Conservation (phyloP, 2,888 invertebrate species). For the Leptopilina myrica region DNA sequence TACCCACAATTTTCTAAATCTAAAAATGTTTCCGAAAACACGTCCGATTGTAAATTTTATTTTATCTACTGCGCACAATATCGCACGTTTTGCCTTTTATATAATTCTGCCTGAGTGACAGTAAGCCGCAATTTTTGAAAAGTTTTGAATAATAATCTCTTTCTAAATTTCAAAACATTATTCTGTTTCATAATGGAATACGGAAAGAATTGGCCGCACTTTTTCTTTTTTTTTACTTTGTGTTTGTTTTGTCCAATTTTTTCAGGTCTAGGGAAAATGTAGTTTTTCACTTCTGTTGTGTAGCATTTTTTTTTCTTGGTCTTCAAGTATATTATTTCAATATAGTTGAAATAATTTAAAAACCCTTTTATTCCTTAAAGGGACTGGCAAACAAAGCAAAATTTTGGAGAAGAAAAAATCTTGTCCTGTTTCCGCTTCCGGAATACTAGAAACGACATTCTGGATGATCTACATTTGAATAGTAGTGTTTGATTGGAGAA, state of each 20-base stretch:
- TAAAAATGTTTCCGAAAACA: background rate
- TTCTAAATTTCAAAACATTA: too few species aligned
- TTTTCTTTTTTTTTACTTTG: too few species aligned
- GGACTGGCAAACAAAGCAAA: background rate
- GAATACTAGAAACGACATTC: slow-evolving; percentile 31
- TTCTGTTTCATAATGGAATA: too few species aligned
- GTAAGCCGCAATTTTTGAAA: slow-evolving; percentile 7
- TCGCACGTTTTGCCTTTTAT: background rate
- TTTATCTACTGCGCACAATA: background rate
- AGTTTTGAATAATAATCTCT: background rate
- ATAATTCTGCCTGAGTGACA: background rate
- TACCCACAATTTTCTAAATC: slow-evolving; percentile 59
- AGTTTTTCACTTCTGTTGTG: too few species aligned
- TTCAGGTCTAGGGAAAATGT: too few species aligned
- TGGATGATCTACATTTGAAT: slow-evolving; percentile 58
- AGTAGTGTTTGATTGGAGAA: slow-evolving; percentile 51
- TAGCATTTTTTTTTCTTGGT: background rate
- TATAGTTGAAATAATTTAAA: background rate
- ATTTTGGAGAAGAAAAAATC: background rate
- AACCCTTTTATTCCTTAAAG: background rate
- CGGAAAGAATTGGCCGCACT: too few species aligned
- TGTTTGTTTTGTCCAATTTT: too few species aligned
- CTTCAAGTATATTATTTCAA: background rate
- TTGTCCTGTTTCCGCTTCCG: slow-evolving; percentile 32
- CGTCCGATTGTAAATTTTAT: slow-evolving; percentile 38